Base-by-base conservation (phyloP, 2,888 invertebrate genomes). In the Agonum fuliginosum region DNA sequence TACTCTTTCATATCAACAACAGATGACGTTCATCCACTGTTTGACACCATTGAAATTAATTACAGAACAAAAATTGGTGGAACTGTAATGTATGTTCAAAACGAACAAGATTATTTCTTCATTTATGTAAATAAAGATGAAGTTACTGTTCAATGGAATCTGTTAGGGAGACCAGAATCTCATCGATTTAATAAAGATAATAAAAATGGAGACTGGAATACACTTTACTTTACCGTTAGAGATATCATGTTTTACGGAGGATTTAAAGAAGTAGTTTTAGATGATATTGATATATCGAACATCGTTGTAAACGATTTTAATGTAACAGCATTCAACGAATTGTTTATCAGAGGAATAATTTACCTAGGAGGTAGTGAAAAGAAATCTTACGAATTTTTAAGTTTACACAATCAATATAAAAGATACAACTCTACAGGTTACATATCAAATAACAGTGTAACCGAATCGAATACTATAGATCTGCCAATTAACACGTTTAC, bases 61-160 rank as follows among this genome's bases (percentile, higher is more conserved):
- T 91, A 91, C 82, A 89, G 94, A 82, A 92, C 92, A 17, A 91
- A 93, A 81, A 90, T 91, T 14, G 95, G 95, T 81, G 96, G 96
- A 75, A 94, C 94, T 1, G 84, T 95, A 27, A 88, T 97, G 82
- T 93, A 92, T 82, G 91, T 94, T 24, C 90, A 91, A 81, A 82
- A 87, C 22, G 81, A 81, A 41, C 87, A 88, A 43, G 89, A 90
- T 85, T 89, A 90, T 87, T 93, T 95, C 86, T 91, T 91, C 46
- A 89, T 94, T 77, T 93, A 92, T 78, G 92, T 93, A 78, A 92
- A 91, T 86, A 89, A 90, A 81, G 92, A 92, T 82, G 91, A 91
- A 82, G 91, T 94, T 20, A 90, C 92, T 0, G 88, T 94, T 69
- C 91, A 91, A 80, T 95, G 92, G 93, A 90, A 88, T 79, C 87